These are phyloP conservation scores for Drosophila infuscata DNA, from an alignment of 2,888 invertebrate species.

Conservation along the genomic window DNA sequence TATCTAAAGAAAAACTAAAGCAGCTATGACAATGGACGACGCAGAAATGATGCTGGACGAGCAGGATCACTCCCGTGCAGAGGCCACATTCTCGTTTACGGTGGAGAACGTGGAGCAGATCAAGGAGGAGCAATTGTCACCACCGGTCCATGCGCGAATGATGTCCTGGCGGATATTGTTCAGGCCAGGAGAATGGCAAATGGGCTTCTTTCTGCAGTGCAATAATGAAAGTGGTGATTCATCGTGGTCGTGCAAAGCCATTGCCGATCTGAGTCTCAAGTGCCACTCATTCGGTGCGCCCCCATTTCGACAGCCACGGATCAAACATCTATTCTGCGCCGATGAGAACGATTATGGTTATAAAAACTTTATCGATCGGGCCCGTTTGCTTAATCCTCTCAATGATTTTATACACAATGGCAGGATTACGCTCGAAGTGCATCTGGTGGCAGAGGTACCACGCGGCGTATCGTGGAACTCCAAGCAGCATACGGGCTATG, in stretches of 20 bases:
- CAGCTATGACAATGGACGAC: conserved; percentile 61
- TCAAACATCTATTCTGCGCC: conserved; percentile 97
- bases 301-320: conserved; percentile 91
- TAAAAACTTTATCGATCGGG: conserved; percentile 98
- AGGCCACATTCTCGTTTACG: conserved; percentile 95
- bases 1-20: neutral
- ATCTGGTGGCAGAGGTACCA: conserved; percentile 94
- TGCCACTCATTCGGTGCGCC: conserved; percentile 95
- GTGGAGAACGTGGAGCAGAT: conserved; percentile 95
- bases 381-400: conserved; percentile 95
- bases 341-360: conserved; percentile 97
- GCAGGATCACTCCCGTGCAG: conserved; percentile 85
- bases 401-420: conserved; percentile 97
- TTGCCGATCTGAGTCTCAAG: conserved; percentile 95
- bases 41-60: conserved; percentile 65
- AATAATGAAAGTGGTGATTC: conserved; percentile 97
- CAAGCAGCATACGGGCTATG: conserved; percentile 96
- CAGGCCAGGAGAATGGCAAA: conserved; percentile 89
- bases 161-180: conserved; percentile 99
- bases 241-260: conserved; percentile 99
- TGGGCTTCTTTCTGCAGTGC: conserved; percentile 96
- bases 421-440: conserved; percentile 90
- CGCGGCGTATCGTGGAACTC: conserved; percentile 99
- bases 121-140: conserved; percentile 92
- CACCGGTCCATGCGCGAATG: conserved; percentile 96